A percentile compares a stretch with the other conserved stretches of the same genome.
Conservation (phyloP, 2,113 vertebrate species). For the Garra rufa region DNA sequence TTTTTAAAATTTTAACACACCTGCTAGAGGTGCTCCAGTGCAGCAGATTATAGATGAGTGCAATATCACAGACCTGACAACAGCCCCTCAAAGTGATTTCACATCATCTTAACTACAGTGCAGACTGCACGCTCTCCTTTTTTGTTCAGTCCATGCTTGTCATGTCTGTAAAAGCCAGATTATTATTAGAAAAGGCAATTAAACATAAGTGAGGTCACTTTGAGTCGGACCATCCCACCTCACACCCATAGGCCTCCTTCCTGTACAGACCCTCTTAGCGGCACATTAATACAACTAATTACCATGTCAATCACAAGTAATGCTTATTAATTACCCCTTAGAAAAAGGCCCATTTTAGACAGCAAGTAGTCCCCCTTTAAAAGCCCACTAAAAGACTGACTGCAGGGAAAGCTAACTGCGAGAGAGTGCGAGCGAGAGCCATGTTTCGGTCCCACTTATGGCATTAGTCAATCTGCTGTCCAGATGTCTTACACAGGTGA, state of each 20-base stretch:
- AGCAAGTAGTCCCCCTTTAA: conserved; percentile 75
- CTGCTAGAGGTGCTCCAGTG: neutral
- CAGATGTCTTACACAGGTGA: conserved; percentile 86
- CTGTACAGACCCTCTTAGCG: conserved; percentile 77
- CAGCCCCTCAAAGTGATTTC: conserved; percentile 14
- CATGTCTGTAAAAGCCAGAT: conserved; percentile 66
- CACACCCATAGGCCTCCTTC: conserved; percentile 53
- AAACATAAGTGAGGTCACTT: conserved; percentile 71
- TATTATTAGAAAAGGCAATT: conserved; percentile 72
- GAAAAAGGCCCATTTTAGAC: conserved; percentile 75
- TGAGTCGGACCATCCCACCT: conserved; percentile 60
- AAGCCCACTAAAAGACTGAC: conserved; percentile 76
- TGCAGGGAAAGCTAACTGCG: conserved; percentile 65
- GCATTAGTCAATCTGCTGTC: conserved; percentile 85
- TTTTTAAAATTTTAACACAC: neutral
- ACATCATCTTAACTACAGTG: conserved; percentile 28
- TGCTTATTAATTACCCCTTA: conserved; percentile 81
- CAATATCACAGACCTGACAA: conserved; percentile 26
- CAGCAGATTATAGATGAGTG: neutral
- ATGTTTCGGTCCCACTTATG: conserved; percentile 73
- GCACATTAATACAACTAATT: conserved; percentile 82
- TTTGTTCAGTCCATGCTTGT: conserved; percentile 63
- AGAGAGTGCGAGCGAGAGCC: conserved; percentile 57
- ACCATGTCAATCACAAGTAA: conserved; percentile 82
- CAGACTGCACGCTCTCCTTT: conserved; percentile 24